Percentiles rank a stretch among this genome's conserved stretches.
phyloP scores from a whole-genome alignment of 2,888 invertebrate species.

The Oegoconia quadripuncta region DNA sequence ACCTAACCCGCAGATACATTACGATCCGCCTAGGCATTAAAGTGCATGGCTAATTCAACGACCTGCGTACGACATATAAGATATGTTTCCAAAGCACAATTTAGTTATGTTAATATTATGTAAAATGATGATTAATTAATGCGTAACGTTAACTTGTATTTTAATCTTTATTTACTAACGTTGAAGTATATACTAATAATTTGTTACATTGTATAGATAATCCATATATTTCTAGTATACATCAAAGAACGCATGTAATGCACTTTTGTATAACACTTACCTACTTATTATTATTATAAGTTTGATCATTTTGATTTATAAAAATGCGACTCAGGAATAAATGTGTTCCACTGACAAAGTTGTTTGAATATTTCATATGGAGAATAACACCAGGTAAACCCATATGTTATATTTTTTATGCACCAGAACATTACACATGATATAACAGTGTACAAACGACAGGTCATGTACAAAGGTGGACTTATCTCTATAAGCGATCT shows the following conservation, averaged over 20 bases:
- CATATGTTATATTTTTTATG: too few species aligned
- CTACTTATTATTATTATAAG: constrained; percentile 27
- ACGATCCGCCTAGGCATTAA: too few species aligned
- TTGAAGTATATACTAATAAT: constrained; percentile 41
- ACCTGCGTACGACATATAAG: too few species aligned
- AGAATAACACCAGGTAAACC: constrained; percentile 4
- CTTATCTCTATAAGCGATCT: too few species aligned
- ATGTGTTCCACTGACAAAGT: constrained; percentile 42
- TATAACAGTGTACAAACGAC: too few species aligned
- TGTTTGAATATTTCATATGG: constrained; percentile 14
- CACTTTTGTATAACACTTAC: constrained; percentile 57
- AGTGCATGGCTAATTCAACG: too few species aligned
- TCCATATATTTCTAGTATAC: constrained; percentile 21
- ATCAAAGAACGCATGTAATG: constrained; percentile 50
- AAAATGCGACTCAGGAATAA: constrained; percentile 57
- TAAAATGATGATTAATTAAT: constrained; percentile 24
- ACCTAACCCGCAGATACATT: too few species aligned
- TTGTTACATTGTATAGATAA: constrained; percentile 43
- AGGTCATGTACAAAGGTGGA: too few species aligned
- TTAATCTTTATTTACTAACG: constrained; percentile 43
- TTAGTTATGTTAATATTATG: constrained; percentile 19
- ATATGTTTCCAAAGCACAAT: constrained; percentile 47
- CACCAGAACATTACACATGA: too few species aligned
- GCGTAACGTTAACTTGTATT: constrained; percentile 41
- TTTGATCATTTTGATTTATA: constrained; percentile 60